phyloP scores from a whole-genome alignment of 2,888 invertebrate genomes.

The Erebia palarica region DNA sequence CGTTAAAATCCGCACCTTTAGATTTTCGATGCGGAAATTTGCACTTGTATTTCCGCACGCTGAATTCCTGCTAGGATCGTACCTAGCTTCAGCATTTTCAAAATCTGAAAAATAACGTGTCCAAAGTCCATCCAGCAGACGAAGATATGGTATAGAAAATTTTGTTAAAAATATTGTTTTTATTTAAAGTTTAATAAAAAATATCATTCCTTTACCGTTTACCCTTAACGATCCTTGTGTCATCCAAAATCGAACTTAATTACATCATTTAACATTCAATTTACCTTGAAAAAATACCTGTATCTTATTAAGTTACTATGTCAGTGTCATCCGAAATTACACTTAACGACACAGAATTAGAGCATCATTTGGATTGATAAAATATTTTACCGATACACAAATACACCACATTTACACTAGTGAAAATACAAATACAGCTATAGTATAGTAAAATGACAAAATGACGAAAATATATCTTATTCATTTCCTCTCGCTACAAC shows the following conservation, averaged over 20 bases:
- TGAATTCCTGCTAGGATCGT: too few species aligned
- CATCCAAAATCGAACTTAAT: background rate
- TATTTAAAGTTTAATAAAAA: too few species aligned
- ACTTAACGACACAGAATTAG: background rate
- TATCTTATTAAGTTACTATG: background rate
- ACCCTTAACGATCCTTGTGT: background rate
- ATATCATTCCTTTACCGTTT: too few species aligned
- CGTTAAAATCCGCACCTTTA: too few species aligned
- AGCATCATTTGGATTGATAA: conserved; percentile 8
- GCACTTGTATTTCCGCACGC: too few species aligned
- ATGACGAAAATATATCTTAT: conserved; percentile 50
- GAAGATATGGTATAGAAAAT: too few species aligned
- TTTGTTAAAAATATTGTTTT: too few species aligned
- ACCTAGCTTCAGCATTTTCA: too few species aligned
- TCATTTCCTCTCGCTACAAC: conserved; percentile 48
- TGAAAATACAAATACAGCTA: conserved; percentile 20
- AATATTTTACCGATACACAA: conserved; percentile 23
- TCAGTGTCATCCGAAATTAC: background rate
- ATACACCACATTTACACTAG: conserved; percentile 28
- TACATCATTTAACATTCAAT: background rate
- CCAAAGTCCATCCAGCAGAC: too few species aligned
- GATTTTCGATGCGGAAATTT: too few species aligned
- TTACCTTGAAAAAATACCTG: background rate
- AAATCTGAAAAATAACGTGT: too few species aligned
- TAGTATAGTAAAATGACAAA: conserved; percentile 40